These are phyloP conservation scores for Plemyria rubiginata DNA, from an alignment of 2,888 invertebrate genomes.

Conservation along the genomic window DNA sequence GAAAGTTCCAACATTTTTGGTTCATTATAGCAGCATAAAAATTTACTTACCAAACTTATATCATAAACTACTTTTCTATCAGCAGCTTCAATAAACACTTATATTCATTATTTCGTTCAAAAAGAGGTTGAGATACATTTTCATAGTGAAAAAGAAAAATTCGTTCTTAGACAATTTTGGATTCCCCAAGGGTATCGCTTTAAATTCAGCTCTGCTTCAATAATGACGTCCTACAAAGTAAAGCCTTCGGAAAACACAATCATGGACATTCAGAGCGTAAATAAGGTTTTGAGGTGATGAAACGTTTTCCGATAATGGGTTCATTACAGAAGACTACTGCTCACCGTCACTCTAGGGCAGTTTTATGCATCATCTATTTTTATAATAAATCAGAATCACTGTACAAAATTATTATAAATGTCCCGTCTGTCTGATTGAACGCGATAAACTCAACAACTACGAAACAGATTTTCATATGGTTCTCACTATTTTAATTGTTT, in stretches of 20 bases:
- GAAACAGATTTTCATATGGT: too few species aligned
- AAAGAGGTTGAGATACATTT: background rate
- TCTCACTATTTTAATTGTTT: too few species aligned
- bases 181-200: conserved; percentile 16
- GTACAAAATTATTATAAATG: too few species aligned
- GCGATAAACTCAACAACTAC: too few species aligned
- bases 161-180: conserved; percentile 11
- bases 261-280: conserved; percentile 51
- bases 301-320: conserved; percentile 61
- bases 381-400: too few species aligned
- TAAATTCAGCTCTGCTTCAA: conserved; percentile 33
- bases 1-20: too few species aligned
- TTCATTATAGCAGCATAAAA: too few species aligned
- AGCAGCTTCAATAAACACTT: background rate
- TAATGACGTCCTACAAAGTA: conserved; percentile 40
- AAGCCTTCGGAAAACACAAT: conserved; percentile 45
- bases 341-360: conserved; percentile 30
- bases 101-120: too few species aligned
- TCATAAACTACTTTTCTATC: background rate
- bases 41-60: background rate
- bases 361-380: conserved; percentile 33
- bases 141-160: background rate
- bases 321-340: conserved; percentile 48
- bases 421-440: too few species aligned
- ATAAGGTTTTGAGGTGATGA: conserved; percentile 54